Base-by-base conservation (phyloP, 2,888 invertebrate genomes). In the Idaea dimidiata region DNA sequence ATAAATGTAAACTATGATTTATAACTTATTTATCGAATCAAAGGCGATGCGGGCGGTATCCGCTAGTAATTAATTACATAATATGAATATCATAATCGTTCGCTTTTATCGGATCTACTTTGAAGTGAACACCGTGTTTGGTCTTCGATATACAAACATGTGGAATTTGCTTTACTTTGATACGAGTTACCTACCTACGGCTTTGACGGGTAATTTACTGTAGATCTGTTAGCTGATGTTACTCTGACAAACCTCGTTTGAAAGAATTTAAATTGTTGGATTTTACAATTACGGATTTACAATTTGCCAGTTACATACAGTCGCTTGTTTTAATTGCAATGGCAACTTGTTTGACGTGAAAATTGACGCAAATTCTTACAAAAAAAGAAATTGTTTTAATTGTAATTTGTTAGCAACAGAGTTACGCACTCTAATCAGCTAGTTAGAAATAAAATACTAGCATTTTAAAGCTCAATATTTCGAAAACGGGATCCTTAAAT, bases 51-150 rank as follows among this genome's bases (percentile, higher is more conserved):
- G 70, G 66, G 66, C 71, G 73, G 69, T 66, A 70, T 72, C 68
- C 62, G 63, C 66, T 65, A 70, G 66, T 71, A 72, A 76, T 75
- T 75, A 76, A 77, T 80, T 77, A 72, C 74, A 68, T 56, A 18
- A 5, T 71, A 72, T 67, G 77, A 78, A 78, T 75, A 80, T 78
- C 78, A 80, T 77, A 80, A 79, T 77, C 73, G 65, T 64, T 66
- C 64, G 62, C 59, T 64, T 64, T 61, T 63, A 59, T 58, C n/a
- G 56, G 58, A 55, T 55, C 54, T 56, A 68, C 79, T 80, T 80
- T 77, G 77, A 77, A 72, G 71, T 74, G 62, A 54, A 63, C 54
- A 58, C 59, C 67, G 67, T 69, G 17, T 43, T 43, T 43, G 10
- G 43, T 43, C 8, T 8, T 14, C 10, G 43, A 14, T 43, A 43